A percentile compares a stretch with the other conserved stretches of the same genome.
Conservation (phyloP, 2,797 vertebrate genomes). For the Liasis olivaceus region DNA sequence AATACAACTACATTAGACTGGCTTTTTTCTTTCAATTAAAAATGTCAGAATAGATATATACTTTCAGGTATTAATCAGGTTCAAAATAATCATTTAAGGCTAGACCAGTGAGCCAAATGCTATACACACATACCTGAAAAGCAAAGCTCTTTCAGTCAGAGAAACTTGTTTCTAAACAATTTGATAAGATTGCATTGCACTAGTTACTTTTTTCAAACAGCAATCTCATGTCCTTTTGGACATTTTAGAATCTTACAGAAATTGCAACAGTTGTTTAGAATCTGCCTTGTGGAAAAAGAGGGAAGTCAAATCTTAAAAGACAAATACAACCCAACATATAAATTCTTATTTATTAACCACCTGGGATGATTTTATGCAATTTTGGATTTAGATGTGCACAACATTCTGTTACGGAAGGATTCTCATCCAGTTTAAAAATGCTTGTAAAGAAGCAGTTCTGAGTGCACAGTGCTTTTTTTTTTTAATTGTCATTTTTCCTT, state of each 20-base stretch:
- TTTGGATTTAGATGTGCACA: background rate
- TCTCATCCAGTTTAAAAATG: background rate
- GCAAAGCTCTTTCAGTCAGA: background rate
- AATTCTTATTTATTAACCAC: background rate
- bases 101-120: background rate
- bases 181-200: background rate
- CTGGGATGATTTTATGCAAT: background rate
- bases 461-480: background rate
- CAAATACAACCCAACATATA: background rate
- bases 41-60: background rate
- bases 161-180: background rate
- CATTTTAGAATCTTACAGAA: background rate
- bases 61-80: background rate
- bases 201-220: background rate
- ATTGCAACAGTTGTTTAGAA: background rate
- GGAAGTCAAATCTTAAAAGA: background rate
- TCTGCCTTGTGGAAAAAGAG: background rate
- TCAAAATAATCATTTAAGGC: background rate
- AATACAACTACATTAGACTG: background rate
- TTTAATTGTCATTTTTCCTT: constrained; percentile 17
- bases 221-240: background rate
- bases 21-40: background rate
- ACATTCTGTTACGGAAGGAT: background rate
- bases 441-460: background rate
- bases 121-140: background rate